phyloP scores from a whole-genome alignment of 1,140 invertebrate species.

The Drosophila pachea region DNA sequence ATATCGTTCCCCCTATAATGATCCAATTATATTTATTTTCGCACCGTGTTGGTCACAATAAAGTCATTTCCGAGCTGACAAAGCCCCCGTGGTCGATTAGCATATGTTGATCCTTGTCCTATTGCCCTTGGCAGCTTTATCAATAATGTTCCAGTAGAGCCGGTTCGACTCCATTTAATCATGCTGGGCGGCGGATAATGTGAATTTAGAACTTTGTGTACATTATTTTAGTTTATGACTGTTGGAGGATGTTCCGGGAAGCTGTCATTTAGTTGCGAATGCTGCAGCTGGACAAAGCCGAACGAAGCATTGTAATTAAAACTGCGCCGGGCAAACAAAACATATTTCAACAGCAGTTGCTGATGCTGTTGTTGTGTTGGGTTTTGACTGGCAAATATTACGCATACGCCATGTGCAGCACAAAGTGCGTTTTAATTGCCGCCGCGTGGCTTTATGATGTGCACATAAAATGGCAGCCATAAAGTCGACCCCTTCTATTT shows the following conservation, averaged over 20 bases:
- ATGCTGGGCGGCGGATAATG: neutral
- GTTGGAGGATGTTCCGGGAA: constrained; percentile 11
- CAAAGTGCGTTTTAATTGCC: constrained; percentile 64
- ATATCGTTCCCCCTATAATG: too few species aligned
- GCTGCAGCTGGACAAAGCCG: constrained; percentile 1
- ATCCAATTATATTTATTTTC: too few species aligned
- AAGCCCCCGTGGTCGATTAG: too few species aligned
- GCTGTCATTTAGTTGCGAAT: neutral
- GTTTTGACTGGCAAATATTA: constrained; percentile 41
- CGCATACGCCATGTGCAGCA: constrained; percentile 56
- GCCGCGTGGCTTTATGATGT: constrained; percentile 57
- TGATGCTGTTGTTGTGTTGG: constrained; percentile 19
- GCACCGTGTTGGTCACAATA: too few species aligned
- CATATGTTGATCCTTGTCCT: too few species aligned
- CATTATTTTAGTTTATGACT: constrained; percentile 23
- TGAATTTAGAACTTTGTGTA: constrained; percentile 4
- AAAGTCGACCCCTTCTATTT: constrained; percentile 7
- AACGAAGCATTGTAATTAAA: constrained; percentile 56
- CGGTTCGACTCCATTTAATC: neutral
- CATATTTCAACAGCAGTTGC: constrained; percentile 27
- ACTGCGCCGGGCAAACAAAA: constrained; percentile 46
- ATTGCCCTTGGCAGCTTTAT: neutral
- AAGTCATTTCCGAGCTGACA: too few species aligned
- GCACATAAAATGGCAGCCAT: constrained; percentile 47
- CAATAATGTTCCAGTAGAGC: neutral